Conservation (phyloP, 2,888 invertebrate species). For the Apomyelois bistriatella region DNA sequence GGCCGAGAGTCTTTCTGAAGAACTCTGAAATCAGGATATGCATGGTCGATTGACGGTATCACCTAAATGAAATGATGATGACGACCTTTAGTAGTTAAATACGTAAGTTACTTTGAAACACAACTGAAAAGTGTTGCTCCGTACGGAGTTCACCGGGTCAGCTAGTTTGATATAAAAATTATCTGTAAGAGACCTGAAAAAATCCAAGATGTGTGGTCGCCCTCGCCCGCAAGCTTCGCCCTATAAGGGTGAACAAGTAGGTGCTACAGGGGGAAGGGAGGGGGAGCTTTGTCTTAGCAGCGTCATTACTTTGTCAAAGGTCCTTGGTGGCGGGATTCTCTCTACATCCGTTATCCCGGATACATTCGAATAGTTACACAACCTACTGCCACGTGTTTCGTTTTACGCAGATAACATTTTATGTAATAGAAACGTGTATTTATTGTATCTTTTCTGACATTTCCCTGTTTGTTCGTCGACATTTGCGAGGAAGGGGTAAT, state of each 20-base stretch:
- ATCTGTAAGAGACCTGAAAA: slow-evolving; percentile 29
- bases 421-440: slow-evolving; percentile 8
- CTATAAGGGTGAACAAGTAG: slow-evolving; percentile 21
- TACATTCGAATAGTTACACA: slow-evolving; percentile 11
- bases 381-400: slow-evolving; percentile 10
- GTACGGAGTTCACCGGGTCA: too few species aligned
- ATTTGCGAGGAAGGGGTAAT: background rate
- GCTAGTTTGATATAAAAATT: too few species aligned
- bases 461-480: background rate
- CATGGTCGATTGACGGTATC: too few species aligned
- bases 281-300: slow-evolving; percentile 57
- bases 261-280: slow-evolving; percentile 28
- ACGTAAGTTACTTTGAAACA: too few species aligned
- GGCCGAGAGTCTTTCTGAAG: too few species aligned
- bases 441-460: background rate
- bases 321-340: slow-evolving; percentile 41
- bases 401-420: slow-evolving; percentile 7
- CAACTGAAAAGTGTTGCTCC: too few species aligned
- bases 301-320: slow-evolving; percentile 77
- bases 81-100: too few species aligned
- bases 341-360: slow-evolving; percentile 19
- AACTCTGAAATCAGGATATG: too few species aligned
- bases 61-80: too few species aligned
- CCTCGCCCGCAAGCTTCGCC: slow-evolving; percentile 28
- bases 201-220: slow-evolving; percentile 38